These are phyloP conservation scores for Leptothorax acervorum DNA, from an alignment of 2,888 invertebrate genomes.

Conservation along the genomic window DNA sequence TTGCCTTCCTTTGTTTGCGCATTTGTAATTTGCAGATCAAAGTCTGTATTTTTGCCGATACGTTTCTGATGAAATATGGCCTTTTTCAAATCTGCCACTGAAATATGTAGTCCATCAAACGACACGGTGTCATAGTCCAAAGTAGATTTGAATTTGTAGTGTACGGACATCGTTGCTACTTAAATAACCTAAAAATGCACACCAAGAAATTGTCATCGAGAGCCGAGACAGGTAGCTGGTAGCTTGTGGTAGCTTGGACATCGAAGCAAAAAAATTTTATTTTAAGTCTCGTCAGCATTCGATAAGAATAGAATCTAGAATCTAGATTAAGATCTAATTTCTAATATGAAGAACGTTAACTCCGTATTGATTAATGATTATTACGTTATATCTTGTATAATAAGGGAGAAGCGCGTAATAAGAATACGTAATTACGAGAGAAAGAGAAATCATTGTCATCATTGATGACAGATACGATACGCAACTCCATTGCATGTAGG, in stretches of 20 bases:
- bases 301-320: background rate
- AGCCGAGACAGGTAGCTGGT: background rate
- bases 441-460: too few relatives aligned
- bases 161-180: slow-evolving; percentile 92
- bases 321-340: background rate
- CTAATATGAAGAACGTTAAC: background rate
- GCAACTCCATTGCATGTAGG: too few relatives aligned
- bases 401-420: too few relatives aligned
- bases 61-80: slow-evolving; percentile 98
- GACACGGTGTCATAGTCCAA: slow-evolving; percentile 98
- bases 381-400: too few relatives aligned
- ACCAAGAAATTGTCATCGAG: slow-evolving; percentile 20
- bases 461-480: too few relatives aligned
- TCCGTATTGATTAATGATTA: too few relatives aligned
- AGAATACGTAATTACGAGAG: too few relatives aligned
- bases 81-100: slow-evolving; percentile 97
- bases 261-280: background rate
- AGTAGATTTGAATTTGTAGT: slow-evolving; percentile 99
- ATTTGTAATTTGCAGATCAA: slow-evolving; percentile 98
- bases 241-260: too few relatives aligned
- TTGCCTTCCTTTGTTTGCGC: slow-evolving; percentile 98
- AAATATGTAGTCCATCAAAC: slow-evolving; percentile 98
- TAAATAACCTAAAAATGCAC: slow-evolving; percentile 72
- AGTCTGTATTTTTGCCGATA: slow-evolving; percentile 96
- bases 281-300: background rate